Evolutionary conservation across 2,888 invertebrate genomes (phyloP).

Genomic region (Eupithecia abbreviata): DNA sequence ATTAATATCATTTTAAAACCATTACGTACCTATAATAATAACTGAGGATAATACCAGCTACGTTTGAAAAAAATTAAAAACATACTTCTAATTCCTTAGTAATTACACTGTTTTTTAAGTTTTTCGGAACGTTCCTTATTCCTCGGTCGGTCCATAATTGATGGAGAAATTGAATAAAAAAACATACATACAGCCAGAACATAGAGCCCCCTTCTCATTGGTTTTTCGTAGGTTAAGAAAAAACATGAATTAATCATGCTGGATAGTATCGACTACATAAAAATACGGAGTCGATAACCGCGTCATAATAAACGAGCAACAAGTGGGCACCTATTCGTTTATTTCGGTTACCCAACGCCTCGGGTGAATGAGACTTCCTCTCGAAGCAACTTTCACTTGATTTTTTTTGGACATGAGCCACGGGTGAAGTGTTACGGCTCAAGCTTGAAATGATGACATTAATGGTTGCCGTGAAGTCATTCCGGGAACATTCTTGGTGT

Average conservation of each 20-base stretch:
- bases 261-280: not conserved
- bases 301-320: slow-evolving; percentile 40
- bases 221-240: too few species aligned
- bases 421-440: slow-evolving; percentile 43
- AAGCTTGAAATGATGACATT: slow-evolving; percentile 49
- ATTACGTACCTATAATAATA: not conserved
- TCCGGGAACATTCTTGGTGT: slow-evolving; percentile 36
- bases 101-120: too few species aligned
- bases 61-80: too few species aligned
- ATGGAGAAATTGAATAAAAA: too few species aligned
- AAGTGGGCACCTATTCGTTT: slow-evolving; percentile 59
- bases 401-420: slow-evolving; percentile 62
- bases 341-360: slow-evolving; percentile 71
- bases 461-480: slow-evolving; percentile 40
- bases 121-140: too few species aligned
- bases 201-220: too few species aligned
- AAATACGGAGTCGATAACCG: slow-evolving; percentile 33
- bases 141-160: too few species aligned
- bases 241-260: too few species aligned
- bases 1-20: slow-evolving; percentile 33
- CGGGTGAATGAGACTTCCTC: slow-evolving; percentile 70
- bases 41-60: too few species aligned
- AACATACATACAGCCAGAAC: too few species aligned
- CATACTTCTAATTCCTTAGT: too few species aligned
- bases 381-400: slow-evolving; percentile 80